These are phyloP conservation scores for Dendroctonus ponderosae DNA, from an alignment of 1,140 invertebrate species.

Conservation along the genomic window DNA sequence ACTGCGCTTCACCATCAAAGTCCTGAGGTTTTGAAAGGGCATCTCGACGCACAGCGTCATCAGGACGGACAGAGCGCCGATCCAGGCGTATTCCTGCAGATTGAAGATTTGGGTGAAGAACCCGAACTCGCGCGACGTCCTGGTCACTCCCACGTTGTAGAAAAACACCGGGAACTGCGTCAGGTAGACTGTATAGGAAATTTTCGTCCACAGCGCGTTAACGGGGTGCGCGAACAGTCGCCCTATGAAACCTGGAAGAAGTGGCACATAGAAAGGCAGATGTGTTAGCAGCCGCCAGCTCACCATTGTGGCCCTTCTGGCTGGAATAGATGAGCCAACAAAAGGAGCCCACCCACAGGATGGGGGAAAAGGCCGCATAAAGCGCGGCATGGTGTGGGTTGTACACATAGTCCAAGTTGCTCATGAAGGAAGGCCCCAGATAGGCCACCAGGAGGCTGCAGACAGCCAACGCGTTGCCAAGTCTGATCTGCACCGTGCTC, in stretches of 20 bases:
- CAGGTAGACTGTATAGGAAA: conserved; percentile 59
- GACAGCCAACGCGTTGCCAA: conserved; percentile 52
- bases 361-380: conserved; percentile 70
- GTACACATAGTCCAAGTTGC: conserved; percentile 64
- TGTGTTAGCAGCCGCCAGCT: background rate
- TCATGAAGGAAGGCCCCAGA: conserved; percentile 65
- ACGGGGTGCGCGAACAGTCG: conserved; percentile 51
- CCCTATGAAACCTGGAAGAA: conserved; percentile 48
- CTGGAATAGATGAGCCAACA: conserved; percentile 54
- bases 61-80: conserved; percentile 40
- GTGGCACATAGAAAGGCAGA: too few relatives aligned
- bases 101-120: conserved; percentile 39
- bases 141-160: conserved; percentile 57
- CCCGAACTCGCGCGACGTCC: conserved; percentile 52
- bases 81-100: conserved; percentile 39
- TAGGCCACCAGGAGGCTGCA: conserved; percentile 55
- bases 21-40: conserved; percentile 47
- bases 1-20: conserved; percentile 12
- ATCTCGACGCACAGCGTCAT: conserved; percentile 45
- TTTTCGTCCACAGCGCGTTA: conserved; percentile 53
- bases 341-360: conserved; percentile 67
- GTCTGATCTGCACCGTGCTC: conserved; percentile 52
- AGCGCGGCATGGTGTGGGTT: conserved; percentile 64
- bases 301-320: conserved; percentile 39
- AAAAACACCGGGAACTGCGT: conserved; percentile 62